Evolutionary conservation across 2,113 vertebrate genomes (phyloP).

Genomic region (Phainopepla nitens): DNA sequence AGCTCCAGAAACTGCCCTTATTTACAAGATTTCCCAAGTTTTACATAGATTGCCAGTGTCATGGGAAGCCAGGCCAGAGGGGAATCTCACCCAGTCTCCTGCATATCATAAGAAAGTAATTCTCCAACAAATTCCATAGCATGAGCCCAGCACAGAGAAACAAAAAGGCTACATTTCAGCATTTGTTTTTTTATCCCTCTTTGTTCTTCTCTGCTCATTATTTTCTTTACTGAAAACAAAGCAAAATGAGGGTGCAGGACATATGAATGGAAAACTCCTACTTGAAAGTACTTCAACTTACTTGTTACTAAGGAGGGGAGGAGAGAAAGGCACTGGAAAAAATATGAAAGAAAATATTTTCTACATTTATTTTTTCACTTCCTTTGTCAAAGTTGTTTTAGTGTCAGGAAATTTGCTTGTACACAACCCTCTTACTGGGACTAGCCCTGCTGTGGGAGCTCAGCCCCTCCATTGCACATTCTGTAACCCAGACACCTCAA

Average conservation of each 20-base stretch:
- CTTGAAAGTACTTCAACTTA: not conserved
- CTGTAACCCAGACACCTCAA: not conserved
- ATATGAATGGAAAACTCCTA: not conserved
- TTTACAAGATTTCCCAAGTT: not conserved
- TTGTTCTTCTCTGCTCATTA: not conserved
- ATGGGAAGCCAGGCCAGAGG: not conserved
- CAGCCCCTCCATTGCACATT: not conserved
- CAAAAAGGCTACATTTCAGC: not conserved
- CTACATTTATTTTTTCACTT: not conserved
- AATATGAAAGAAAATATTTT: not conserved
- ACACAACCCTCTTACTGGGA: not conserved
- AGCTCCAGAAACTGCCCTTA: not conserved
- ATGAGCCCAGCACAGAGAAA: not conserved
- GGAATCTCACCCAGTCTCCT: not conserved
- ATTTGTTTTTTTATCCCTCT: not conserved
- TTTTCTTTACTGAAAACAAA: not conserved
- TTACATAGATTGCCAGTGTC: not conserved
- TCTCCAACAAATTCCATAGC: not conserved
- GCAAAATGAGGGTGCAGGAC: not conserved
- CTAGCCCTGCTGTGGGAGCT: not conserved
- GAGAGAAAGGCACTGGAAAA: not conserved
- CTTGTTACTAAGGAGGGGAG: not conserved
- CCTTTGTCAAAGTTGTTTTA: not conserved
- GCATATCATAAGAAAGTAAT: not conserved
- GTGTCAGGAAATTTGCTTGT: not conserved